Base-by-base conservation (phyloP, 1,140 invertebrate genomes). In the Gonioctena quinquepunctata region DNA sequence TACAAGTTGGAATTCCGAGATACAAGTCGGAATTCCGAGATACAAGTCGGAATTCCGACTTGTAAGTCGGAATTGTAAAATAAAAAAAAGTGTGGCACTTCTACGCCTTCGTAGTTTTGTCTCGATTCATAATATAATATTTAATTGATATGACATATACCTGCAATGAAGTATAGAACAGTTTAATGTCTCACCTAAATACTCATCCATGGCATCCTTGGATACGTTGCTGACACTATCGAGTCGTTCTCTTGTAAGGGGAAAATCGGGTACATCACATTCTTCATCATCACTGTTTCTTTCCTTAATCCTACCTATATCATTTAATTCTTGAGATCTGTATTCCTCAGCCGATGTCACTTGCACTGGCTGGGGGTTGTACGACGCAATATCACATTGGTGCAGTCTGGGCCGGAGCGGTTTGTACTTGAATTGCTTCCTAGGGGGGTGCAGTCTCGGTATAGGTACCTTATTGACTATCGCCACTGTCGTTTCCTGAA, bases 131-230 rank as follows among this genome's bases (percentile, higher is more conserved):
- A n/a, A n/a, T n/a, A n/a, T n/a, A n/a, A n/a, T n/a, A n/a, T n/a
- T n/a, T n/a, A n/a, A n/a, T n/a, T n/a, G n/a, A n/a, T n/a, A n/a
- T n/a, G n/a, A n/a, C n/a, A n/a, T n/a, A n/a, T n/a, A n/a, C n/a
- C n/a, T n/a, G n/a, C n/a, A n/a, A n/a, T n/a, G n/a, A n/a, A n/a
- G n/a, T n/a, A n/a, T n/a, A n/a, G n/a, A n/a, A n/a, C n/a, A n/a
- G n/a, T n/a, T n/a, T n/a, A n/a, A n/a, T n/a, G n/a, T n/a, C 66
- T 68, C 23, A 74, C 82, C 82, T 73, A 93, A 85, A 81, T 93
- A 93, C 82, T 93, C 91, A 77, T 92, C 90, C 42, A 94, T 82
- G 42, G 91, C 91, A 76, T 93, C 91, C 42, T 91, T 90, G 77
- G 93, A 91, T 69, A 93, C 90, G 56, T 89, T 90, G 74, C 89